Conservation (phyloP, 2,113 vertebrate species). For the Eurypyga helias region DNA sequence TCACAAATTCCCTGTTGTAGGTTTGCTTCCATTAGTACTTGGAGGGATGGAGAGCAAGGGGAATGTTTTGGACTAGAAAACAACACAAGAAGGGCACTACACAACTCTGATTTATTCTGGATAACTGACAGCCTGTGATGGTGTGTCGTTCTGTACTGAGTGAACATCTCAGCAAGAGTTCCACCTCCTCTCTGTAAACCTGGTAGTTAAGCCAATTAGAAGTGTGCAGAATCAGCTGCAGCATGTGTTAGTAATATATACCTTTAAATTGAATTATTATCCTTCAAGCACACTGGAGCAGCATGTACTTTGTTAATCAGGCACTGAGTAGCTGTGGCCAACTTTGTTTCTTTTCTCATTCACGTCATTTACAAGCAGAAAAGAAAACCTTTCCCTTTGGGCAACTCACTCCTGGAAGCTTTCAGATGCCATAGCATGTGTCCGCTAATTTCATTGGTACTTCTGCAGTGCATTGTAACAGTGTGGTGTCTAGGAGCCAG, state of each 20-base stretch:
- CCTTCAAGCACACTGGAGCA: background rate
- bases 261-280: constrained; percentile 27
- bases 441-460: background rate
- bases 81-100: background rate
- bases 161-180: constrained; percentile 22
- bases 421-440: background rate
- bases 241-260: background rate
- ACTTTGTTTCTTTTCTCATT: background rate
- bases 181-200: background rate
- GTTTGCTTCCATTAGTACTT: background rate
- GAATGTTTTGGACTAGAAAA: background rate
- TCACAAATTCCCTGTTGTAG: background rate
- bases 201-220: constrained; percentile 32
- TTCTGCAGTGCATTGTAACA: background rate
- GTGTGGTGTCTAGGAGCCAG: background rate
- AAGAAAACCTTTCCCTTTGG: background rate
- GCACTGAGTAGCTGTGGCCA: background rate
- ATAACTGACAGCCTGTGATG: background rate
- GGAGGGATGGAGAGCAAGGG: background rate
- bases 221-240: background rate
- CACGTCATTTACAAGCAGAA: background rate
- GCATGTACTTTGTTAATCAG: constrained; percentile 14
- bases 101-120: background rate
- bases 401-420: background rate
- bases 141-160: background rate